A percentile compares a stretch with the other conserved stretches of the same genome.
Evolutionary conservation across 2,888 invertebrate species (phyloP).

Genomic region (Strigamia crassipes): DNA sequence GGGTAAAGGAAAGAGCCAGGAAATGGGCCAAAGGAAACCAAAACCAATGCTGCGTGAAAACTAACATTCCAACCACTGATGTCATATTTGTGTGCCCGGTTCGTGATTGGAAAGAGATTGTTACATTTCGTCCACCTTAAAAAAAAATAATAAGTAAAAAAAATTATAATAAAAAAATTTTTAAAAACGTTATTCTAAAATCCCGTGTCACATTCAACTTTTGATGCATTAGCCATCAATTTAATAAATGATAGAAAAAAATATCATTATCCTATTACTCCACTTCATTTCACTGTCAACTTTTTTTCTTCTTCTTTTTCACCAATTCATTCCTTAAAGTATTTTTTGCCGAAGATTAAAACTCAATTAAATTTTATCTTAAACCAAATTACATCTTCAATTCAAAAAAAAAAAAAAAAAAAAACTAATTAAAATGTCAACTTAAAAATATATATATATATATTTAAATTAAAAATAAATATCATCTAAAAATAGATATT

Average conservation of each 20-base stretch:
- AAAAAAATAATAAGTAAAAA: no score
- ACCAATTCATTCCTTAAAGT: neutral
- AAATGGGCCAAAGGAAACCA: conserved; percentile 99
- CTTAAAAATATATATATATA: neutral
- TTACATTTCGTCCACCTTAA: conserved; percentile 88
- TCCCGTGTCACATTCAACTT: neutral
- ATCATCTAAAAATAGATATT: no score
- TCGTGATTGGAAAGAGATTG: conserved; percentile 90
- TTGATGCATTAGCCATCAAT: neutral
- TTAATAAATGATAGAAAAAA: neutral
- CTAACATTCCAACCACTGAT: conserved; percentile 94
- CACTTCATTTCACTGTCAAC: conserved; percentile 14
- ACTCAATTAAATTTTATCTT: conserved; percentile 8
- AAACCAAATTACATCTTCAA: neutral
- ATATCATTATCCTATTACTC: neutral
- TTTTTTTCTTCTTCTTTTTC: neutral
- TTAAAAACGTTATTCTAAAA: neutral
- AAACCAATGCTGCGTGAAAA: conserved; percentile 99
- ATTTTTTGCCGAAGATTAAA: conserved; percentile 14
- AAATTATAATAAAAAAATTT: neutral
- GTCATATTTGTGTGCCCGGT: conserved; percentile 97
- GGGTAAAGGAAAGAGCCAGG: conserved; percentile 91
- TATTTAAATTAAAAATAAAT: neutral
- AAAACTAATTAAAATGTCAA: neutral
- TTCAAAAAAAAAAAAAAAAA: neutral